Evolutionary conservation across 1,140 invertebrate genomes (phyloP), one percentile per base, ranked within the genome.

Genomic region (Micrasema minimum): DNA sequence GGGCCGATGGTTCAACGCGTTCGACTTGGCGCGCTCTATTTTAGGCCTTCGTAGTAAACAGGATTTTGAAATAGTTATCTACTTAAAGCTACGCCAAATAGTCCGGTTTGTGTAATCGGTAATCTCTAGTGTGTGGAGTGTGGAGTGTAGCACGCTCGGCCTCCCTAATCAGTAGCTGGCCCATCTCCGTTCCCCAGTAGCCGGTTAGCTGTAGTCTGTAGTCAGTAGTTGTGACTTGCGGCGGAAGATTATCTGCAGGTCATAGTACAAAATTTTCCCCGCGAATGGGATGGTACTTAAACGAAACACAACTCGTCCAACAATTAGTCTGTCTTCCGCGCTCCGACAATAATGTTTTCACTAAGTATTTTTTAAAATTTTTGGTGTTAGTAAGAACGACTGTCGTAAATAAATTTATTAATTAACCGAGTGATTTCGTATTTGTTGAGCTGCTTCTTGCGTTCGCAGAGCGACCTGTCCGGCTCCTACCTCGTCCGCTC

Each of bases 401-500:
- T 16, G 31, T 18, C 55, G 55, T 18, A 22, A 59, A 59, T 20
- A 59, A 59, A 59, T 22, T 41, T 4, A 41, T 38, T 59, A 31
- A 16, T 4, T 31, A 35, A n/a, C n/a, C n/a, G 3, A 53, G 51
- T 53, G 51, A 53, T 14, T 6, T 31, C 0, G 23, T 31, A 20
- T 59, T 59, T 10, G 50, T 43, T 43, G 38, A 59, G 16, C 37
- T 38, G 80, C 67, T 79, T 83, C 66, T 86, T 86, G 82, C 82
- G 82, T 7, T 83, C 80, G 62, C 81, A 78, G 68, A 80, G 80
- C 50, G 79, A 79, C 59, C 77, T 81, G 37, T 77, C 80, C 55
- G 79, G 77, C 23, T n/a, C 12, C 37, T 66, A 55, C n/a, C 26
- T 26, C 37, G 37, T 35, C 10, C 66, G 62, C 31, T 53, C 51